phyloP scores from a whole-genome alignment of 2,797 vertebrate species.

The Chelon labrosus region DNA sequence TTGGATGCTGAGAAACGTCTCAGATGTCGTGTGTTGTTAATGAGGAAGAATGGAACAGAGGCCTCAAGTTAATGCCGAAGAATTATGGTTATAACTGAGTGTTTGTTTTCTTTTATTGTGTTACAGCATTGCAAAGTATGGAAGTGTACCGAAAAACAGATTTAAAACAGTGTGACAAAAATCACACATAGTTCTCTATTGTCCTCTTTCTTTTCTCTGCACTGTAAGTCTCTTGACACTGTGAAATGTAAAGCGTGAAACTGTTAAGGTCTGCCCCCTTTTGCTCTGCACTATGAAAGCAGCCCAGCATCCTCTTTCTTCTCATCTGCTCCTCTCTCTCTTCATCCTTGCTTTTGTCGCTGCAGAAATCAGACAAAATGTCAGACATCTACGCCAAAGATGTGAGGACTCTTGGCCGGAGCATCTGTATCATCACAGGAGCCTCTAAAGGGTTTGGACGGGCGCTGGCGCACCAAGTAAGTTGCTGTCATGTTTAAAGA shows the following conservation, averaged over 20 bases:
- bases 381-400: constrained; percentile 1
- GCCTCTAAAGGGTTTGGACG: constrained; percentile 89
- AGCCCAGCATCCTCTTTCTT: background rate
- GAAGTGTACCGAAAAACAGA: too few relatives aligned
- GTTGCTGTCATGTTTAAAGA: background rate
- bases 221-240: background rate
- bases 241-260: constrained; percentile 23
- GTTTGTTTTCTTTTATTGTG: too few relatives aligned
- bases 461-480: constrained; percentile 68
- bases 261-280: constrained; percentile 20
- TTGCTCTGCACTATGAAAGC: constrained; percentile 24
- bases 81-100: too few relatives aligned
- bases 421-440: constrained; percentile 85
- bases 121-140: too few relatives aligned
- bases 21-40: too few relatives aligned
- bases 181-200: too few relatives aligned
- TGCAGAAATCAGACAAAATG: constrained; percentile 12
- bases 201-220: background rate
- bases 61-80: too few relatives aligned
- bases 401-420: constrained; percentile 58
- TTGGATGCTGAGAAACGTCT: too few relatives aligned
- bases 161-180: too few relatives aligned
- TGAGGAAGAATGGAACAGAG: too few relatives aligned
- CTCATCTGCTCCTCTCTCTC: background rate
- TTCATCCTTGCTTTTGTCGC: background rate